phyloP scores from a whole-genome alignment of 2,797 vertebrate species.

The Dicrostonyx torquatus region DNA sequence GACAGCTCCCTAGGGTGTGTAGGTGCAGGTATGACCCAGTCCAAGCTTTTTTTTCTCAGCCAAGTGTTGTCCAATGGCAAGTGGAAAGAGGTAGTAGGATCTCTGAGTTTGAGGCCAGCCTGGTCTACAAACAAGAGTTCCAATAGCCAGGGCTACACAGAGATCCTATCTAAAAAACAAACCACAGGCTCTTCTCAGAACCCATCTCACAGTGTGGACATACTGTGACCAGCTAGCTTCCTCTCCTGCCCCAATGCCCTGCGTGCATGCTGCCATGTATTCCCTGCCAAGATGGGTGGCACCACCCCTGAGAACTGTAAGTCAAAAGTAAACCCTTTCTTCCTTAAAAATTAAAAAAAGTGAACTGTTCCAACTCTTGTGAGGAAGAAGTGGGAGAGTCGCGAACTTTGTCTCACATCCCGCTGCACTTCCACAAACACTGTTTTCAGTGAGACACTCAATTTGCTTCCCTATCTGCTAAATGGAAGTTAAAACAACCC shows the following conservation, averaged over 20 bases:
- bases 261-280: neutral
- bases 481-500: constrained; percentile 21
- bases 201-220: neutral
- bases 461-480: constrained; percentile 45
- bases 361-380: constrained; percentile 11
- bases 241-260: neutral
- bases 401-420: neutral
- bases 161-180: neutral
- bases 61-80: neutral
- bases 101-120: neutral
- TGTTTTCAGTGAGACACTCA: neutral
- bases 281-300: neutral
- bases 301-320: neutral
- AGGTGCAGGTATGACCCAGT: too few relatives aligned
- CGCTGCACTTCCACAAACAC: neutral
- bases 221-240: neutral
- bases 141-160: neutral
- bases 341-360: neutral
- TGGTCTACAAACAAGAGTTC: neutral
- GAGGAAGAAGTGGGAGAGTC: neutral
- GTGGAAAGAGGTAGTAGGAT: neutral
- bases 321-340: neutral
- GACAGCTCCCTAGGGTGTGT: neutral
- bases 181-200: neutral
- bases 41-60: neutral